Percentiles rank a stretch among this genome's conserved stretches.
phyloP scores from a whole-genome alignment of 2,797 vertebrate species.

The Tiaroga cobitis region DNA sequence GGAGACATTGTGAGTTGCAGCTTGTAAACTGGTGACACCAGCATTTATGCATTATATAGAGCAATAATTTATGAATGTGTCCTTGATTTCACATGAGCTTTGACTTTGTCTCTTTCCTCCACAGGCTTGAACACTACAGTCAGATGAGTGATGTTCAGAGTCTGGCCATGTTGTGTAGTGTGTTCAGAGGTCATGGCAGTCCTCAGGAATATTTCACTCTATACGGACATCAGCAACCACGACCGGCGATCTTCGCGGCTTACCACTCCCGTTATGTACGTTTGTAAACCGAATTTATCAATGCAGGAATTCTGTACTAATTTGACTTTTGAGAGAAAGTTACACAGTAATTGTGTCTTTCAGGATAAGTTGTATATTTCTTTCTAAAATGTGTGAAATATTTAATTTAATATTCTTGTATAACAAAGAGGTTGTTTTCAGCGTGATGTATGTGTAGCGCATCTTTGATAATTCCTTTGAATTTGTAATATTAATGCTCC shows the following conservation, averaged over 20 bases:
- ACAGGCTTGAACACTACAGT: slow-evolving; percentile 94
- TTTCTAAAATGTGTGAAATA: neutral
- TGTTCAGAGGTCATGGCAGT: slow-evolving; percentile 86
- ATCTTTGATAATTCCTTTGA: neutral
- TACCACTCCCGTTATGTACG: slow-evolving; percentile 88
- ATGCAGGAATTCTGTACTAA: neutral
- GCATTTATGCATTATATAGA: neutral
- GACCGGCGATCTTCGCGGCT: slow-evolving; percentile 74
- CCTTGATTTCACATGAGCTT: neutral
- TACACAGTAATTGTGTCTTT: neutral
- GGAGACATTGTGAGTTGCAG: slow-evolving; percentile 88
- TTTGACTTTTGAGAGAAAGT: neutral
- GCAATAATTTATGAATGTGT: neutral
- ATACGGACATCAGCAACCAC: slow-evolving; percentile 77
- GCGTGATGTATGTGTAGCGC: neutral
- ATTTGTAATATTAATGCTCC: neutral
- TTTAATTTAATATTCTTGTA: neutral
- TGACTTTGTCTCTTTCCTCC: slow-evolving; percentile 9
- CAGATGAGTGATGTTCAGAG: slow-evolving; percentile 95
- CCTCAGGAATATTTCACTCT: slow-evolving; percentile 81
- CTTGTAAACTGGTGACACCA: neutral
- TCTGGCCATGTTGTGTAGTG: slow-evolving; percentile 94
- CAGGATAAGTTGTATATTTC: no score
- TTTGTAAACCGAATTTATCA: neutral
- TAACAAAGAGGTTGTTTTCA: neutral